Conservation (phyloP, 2,888 invertebrate species). For the Sphinx pinastri region DNA sequence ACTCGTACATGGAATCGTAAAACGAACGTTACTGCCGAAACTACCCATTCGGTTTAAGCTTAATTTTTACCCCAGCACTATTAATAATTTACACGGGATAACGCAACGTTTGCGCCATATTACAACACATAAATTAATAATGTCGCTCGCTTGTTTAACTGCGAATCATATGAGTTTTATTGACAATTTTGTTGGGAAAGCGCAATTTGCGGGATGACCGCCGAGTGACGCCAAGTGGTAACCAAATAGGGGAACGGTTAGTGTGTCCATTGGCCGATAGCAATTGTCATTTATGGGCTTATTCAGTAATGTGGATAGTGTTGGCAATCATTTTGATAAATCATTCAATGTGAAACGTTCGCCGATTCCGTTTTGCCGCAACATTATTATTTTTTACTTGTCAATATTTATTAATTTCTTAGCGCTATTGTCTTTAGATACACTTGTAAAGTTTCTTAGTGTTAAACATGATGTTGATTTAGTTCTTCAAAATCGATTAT, state of each 20-base stretch:
- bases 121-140: conserved; percentile 84
- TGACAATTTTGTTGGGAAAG: conserved; percentile 83
- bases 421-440: background rate
- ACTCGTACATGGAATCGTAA: conserved; percentile 77
- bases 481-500: too few relatives aligned
- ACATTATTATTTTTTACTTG: background rate
- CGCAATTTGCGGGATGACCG: conserved; percentile 83
- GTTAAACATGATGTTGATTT: too few relatives aligned
- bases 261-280: conserved; percentile 48
- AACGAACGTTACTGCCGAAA: conserved; percentile 77
- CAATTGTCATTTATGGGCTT: conserved; percentile 65
- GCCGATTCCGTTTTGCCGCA: background rate
- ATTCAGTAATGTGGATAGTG: conserved; percentile 62
- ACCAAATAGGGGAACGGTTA: conserved; percentile 71
- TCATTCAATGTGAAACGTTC: conserved; percentile 2
- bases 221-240: conserved; percentile 78
- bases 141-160: conserved; percentile 83
- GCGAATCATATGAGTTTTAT: conserved; percentile 84
- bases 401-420: background rate
- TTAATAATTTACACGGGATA: conserved; percentile 83
- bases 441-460: background rate
- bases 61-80: conserved; percentile 84
- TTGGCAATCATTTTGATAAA: conserved; percentile 45
- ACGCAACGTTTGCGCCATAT: conserved; percentile 82
- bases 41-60: conserved; percentile 83